Evolutionary conservation across 2,113 vertebrate genomes (phyloP).

Genomic region (Nibea coibor): DNA sequence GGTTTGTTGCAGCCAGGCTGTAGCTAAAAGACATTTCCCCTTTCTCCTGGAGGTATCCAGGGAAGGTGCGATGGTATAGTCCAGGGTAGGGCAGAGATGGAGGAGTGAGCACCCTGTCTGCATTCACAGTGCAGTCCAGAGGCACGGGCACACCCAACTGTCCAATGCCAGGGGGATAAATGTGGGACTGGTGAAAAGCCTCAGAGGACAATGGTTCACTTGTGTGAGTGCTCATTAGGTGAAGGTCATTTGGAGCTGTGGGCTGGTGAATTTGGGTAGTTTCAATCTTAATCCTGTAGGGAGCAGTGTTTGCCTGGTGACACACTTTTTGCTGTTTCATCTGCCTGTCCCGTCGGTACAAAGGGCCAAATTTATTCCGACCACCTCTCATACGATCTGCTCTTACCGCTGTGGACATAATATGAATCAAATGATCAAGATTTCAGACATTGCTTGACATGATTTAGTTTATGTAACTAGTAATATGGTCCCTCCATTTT

Average conservation of each 20-base stretch:
- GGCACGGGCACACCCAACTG: constrained; percentile 57
- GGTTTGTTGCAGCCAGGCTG: constrained; percentile 40
- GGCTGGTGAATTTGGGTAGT: constrained; percentile 58
- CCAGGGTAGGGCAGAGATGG: constrained; percentile 63
- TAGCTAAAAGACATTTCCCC: constrained; percentile 59
- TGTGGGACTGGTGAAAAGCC: constrained; percentile 67
- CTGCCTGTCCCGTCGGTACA: constrained; percentile 84
- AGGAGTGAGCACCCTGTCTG: constrained; percentile 56
- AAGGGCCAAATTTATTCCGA: constrained; percentile 86
- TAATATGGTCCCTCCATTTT: neutral
- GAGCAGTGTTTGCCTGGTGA: constrained; percentile 56
- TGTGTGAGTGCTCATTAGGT: constrained; percentile 48
- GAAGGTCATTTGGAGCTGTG: constrained; percentile 59
- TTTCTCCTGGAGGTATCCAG: constrained; percentile 68
- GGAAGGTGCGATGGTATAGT: constrained; percentile 63
- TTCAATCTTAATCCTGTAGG: constrained; percentile 80
- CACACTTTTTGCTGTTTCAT: constrained; percentile 80
- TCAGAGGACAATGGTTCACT: constrained; percentile 56
- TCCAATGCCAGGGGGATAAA: constrained; percentile 53
- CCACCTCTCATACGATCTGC: constrained; percentile 87
- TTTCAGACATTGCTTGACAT: neutral
- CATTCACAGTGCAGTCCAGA: constrained; percentile 66
- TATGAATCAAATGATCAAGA: constrained; percentile 8
- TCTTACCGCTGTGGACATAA: constrained; percentile 80
- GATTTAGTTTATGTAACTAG: neutral